Evolutionary conservation across 1,140 invertebrate genomes (phyloP).

Genomic region (Calephelis virginiensis): DNA sequence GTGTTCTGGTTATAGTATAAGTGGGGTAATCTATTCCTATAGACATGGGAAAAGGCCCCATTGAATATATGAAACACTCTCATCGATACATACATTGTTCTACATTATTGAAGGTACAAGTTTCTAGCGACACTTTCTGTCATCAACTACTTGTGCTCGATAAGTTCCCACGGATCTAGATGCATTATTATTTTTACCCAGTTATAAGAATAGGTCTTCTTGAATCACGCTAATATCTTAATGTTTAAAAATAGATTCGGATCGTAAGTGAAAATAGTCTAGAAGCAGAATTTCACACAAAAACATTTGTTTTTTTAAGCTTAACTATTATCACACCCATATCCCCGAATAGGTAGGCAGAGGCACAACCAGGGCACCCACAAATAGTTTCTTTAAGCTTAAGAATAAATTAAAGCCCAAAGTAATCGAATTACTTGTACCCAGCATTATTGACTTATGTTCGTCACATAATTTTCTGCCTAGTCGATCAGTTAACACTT

Average conservation of each 20-base stretch:
- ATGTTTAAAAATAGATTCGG: conserved; percentile 1
- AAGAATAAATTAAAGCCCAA: no score
- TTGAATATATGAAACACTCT: conserved; percentile 3
- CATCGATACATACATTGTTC: conserved; percentile 10
- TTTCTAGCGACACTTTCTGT: conserved; percentile 11
- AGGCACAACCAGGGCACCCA: no score
- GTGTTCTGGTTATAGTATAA: no score
- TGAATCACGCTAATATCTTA: background rate
- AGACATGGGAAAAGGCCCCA: background rate
- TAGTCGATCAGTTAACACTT: no score
- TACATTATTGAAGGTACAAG: background rate
- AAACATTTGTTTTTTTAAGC: no score
- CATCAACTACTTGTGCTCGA: background rate
- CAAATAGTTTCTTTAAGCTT: no score
- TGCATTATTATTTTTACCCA: conserved; percentile 1
- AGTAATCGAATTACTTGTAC: no score
- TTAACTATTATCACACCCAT: no score
- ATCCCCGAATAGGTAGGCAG: no score
- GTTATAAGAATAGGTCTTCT: background rate
- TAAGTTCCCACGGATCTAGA: background rate
- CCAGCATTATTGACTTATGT: no score
- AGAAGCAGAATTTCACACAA: background rate
- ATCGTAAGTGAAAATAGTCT: background rate
- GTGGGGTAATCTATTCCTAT: no score
- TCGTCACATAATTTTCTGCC: no score